Conservation (phyloP, 2,797 vertebrate genomes). For the Lateolabrax maculatus region DNA sequence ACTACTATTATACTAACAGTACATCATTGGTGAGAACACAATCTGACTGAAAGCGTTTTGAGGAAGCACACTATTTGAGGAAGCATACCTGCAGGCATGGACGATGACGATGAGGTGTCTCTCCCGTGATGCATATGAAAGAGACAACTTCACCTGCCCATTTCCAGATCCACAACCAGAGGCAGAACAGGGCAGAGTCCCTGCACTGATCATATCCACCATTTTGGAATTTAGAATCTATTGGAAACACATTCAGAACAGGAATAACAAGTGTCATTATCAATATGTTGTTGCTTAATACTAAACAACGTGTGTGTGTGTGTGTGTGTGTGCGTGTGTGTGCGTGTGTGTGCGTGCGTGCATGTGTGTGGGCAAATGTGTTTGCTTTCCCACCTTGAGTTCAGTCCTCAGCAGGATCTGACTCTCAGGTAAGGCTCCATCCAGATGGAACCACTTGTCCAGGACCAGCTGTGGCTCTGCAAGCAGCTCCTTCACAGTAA, state of each 20-base stretch:
- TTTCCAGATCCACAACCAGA: slow-evolving; percentile 56
- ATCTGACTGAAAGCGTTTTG: background rate
- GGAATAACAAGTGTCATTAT: background rate
- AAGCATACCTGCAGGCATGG: slow-evolving; percentile 89
- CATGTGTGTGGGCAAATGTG: background rate
- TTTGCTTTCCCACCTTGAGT: slow-evolving; percentile 84
- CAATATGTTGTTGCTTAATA: background rate
- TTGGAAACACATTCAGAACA: slow-evolving; percentile 1
- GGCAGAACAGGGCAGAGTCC: slow-evolving; percentile 75
- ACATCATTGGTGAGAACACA: background rate
- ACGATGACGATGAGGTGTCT: slow-evolving; percentile 86
- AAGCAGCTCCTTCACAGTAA: slow-evolving; percentile 88
- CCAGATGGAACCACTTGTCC: slow-evolving; percentile 90
- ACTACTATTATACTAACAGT: background rate
- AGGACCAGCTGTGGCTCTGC: slow-evolving; percentile 83
- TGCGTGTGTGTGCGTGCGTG: background rate
- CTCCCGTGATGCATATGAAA: slow-evolving; percentile 85
- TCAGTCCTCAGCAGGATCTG: slow-evolving; percentile 90
- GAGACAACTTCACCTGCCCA: slow-evolving; percentile 86
- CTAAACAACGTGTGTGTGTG: background rate
- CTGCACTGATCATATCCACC: slow-evolving; percentile 77
- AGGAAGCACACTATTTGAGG: background rate
- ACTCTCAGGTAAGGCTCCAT: slow-evolving; percentile 79
- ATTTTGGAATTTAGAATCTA: slow-evolving; percentile 85
- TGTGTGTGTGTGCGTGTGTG: background rate